Evolutionary conservation across 1,140 invertebrate genomes (phyloP), one percentile per base, ranked within the genome.

Genomic region (Solenopsis fugax): DNA sequence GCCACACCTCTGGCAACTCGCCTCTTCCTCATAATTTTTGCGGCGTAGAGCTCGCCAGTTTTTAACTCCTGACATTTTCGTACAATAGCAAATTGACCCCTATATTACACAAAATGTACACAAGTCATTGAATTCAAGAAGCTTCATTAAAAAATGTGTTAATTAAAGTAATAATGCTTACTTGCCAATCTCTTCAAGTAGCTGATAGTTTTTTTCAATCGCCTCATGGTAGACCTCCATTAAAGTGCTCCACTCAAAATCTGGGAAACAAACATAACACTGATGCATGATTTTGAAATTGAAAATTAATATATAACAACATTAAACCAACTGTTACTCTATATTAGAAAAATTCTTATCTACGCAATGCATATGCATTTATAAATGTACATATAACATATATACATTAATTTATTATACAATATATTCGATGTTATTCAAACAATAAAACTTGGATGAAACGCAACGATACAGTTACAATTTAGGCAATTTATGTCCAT

Each of bases 1-100:
- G 96, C 94, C 18, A 96, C 96, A 75, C 95, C 90, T 95, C 96
- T 94, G 91, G 96, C 95, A 85, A 96, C 96, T 76, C 97, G 95
- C 62, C 96, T 94, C 90, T 97, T 97, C 86, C 96, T 95, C 90
- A 97, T 97, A 91, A 96, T 97, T 94, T 97, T 97, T 87, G 97
- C 97, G 18, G 97, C 97, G 94, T 96, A 97, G 76, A 96, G 93
- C 18, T 94, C 88, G 2, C 96, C 96, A 4, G 96, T 96, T 88
- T 96, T 94, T 76, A 95, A 93, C 89, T 97, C 96, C 48, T 94
- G 93, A 87, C 96, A 97, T 94, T 96, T 95, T 92, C 96, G 95
- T 52, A 97, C 97, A 84, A 97, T 96, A 2, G 97, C 97, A 95
- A 97, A 98, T 93, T 97, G 97, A 45, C 97, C 97, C 92, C 97